Percentiles rank a stretch among this genome's conserved stretches.
phyloP scores from a whole-genome alignment of 2,797 vertebrate species.

The Champsocephalus esox region DNA sequence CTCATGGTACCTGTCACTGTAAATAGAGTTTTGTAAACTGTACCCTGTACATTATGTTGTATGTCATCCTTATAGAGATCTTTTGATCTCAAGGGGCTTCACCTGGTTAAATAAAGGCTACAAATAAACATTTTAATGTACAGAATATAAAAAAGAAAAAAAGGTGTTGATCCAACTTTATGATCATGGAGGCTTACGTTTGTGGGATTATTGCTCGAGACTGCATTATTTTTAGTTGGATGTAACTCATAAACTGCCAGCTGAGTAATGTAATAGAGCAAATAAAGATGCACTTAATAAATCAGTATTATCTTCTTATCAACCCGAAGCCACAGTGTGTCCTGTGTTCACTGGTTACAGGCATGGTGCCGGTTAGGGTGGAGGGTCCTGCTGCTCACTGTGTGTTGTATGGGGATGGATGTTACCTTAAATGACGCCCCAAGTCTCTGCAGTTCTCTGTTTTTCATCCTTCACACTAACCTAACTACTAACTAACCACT shows the following conservation, averaged over 20 bases:
- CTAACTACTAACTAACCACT: neutral
- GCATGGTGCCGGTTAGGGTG: constrained; percentile 49
- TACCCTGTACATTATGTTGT: too few species aligned
- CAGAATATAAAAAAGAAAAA: neutral
- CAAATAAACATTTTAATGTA: neutral
- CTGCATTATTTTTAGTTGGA: neutral
- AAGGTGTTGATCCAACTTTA: neutral
- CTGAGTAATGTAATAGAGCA: neutral
- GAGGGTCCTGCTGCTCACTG: constrained; percentile 30
- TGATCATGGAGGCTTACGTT: constrained; percentile 1
- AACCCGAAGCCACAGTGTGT: constrained; percentile 69
- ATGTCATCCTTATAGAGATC: too few species aligned
- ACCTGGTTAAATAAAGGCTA: too few species aligned
- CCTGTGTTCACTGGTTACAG: constrained; percentile 61
- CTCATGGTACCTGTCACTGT: too few species aligned
- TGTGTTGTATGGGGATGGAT: constrained; percentile 8
- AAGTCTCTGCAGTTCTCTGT: constrained; percentile 28
- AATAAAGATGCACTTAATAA: neutral
- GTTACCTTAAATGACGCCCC: constrained; percentile 37
- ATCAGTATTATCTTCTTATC: constrained; percentile 13
- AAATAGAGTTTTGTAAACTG: too few species aligned
- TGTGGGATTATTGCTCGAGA: neutral
- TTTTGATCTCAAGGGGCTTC: too few species aligned
- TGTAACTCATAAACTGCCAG: neutral
- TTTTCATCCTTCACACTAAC: constrained; percentile 22